Conservation (phyloP, 2,888 invertebrate species). For the Agriopis marginaria region DNA sequence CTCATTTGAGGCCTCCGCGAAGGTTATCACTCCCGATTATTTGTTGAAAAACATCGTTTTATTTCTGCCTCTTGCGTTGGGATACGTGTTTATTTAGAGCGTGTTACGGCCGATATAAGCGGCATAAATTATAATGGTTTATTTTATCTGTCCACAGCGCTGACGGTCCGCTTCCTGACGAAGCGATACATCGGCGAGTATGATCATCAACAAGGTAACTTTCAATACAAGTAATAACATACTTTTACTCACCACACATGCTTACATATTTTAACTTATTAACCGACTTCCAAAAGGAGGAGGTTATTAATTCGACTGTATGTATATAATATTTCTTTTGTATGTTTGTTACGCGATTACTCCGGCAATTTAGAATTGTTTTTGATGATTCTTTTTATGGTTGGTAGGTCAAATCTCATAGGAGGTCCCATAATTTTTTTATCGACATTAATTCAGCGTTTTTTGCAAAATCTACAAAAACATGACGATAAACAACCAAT, state of each 20-base stretch:
- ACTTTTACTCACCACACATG: background rate
- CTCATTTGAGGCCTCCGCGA: conserved; percentile 5
- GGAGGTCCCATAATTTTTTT: too few relatives aligned
- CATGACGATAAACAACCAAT: too few relatives aligned
- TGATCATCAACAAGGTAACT: conserved; percentile 95
- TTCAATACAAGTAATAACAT: background rate
- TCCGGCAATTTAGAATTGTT: too few relatives aligned
- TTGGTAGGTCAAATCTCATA: too few relatives aligned
- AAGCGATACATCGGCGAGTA: conserved; percentile 97
- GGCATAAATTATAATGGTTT: conserved; percentile 41
- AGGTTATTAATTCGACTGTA: too few relatives aligned
- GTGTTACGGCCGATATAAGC: conserved; percentile 18
- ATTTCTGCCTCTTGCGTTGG: conserved; percentile 13
- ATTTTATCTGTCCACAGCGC: conserved; percentile 80
- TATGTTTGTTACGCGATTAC: too few relatives aligned
- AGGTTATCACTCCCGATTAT: conserved; percentile 15
- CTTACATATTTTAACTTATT: background rate
- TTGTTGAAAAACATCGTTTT: conserved; percentile 19
- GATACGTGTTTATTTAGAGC: conserved; percentile 18
- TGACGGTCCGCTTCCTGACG: conserved; percentile 96
- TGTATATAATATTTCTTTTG: too few relatives aligned
- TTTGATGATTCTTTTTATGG: too few relatives aligned
- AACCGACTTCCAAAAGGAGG: too few relatives aligned
- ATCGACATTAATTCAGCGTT: too few relatives aligned
- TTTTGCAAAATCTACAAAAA: too few relatives aligned